phyloP scores from a whole-genome alignment of 1,140 invertebrate genomes.

The Phymastichus coffea region DNA sequence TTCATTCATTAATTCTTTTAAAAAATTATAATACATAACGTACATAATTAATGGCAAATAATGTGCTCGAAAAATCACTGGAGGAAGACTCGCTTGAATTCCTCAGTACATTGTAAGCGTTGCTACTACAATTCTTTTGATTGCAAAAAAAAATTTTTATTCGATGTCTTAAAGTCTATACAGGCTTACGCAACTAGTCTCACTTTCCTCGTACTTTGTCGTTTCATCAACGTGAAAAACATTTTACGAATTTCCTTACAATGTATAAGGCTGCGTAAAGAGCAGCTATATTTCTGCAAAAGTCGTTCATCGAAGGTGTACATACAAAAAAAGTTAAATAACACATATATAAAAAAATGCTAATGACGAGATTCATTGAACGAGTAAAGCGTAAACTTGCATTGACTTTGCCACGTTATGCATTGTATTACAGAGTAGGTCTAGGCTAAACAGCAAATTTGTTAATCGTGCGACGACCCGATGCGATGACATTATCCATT shows the following conservation, averaged over 20 bases:
- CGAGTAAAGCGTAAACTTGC: constrained; percentile 21
- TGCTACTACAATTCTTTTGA: not conserved
- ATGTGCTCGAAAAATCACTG: constrained; percentile 12
- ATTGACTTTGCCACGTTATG: constrained; percentile 23
- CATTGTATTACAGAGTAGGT: constrained; percentile 18
- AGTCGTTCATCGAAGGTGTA: not conserved
- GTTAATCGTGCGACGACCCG: constrained; percentile 8
- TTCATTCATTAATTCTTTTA: constrained; percentile 19
- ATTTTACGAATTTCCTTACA: not conserved
- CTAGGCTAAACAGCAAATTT: constrained; percentile 19
- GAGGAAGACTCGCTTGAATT: constrained; percentile 14
- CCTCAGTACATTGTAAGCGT: constrained; percentile 7
- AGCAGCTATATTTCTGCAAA: not conserved
- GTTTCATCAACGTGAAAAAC: not conserved
- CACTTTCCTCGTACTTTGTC: not conserved
- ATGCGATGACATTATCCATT: constrained; percentile 4
- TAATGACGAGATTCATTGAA: not conserved
- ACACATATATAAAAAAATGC: not conserved
- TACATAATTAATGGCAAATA: constrained; percentile 21
- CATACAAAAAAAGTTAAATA: not conserved
- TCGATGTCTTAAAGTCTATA: constrained; percentile 16
- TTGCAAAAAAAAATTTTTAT: not conserved
- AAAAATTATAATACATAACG: constrained; percentile 24
- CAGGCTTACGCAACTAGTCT: constrained; percentile 1
- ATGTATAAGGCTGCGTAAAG: not conserved